Evolutionary conservation across 2,113 vertebrate genomes (phyloP).

Genomic region (Thomomys bottae): DNA sequence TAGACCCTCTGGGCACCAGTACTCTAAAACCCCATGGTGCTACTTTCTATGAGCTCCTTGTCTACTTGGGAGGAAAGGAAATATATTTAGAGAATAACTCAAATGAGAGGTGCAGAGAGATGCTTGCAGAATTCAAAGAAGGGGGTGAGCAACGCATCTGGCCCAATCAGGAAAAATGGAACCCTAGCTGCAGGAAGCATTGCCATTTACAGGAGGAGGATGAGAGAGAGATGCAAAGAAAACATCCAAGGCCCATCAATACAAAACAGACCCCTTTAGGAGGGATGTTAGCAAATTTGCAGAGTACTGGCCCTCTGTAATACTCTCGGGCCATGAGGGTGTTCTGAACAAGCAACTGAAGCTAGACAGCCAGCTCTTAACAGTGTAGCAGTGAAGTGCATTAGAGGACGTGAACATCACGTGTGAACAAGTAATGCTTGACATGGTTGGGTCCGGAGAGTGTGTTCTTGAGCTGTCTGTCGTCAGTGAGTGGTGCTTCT

Average conservation of each 20-base stretch:
- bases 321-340: not conserved
- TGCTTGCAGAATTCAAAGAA: not conserved
- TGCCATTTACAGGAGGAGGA: too few species aligned
- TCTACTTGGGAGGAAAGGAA: not conserved
- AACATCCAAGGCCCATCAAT: not conserved
- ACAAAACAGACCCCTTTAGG: not conserved
- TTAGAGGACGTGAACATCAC: not conserved
- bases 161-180: not conserved
- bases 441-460: not conserved
- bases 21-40: not conserved
- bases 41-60: slow-evolving; percentile 17
- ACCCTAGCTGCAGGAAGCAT: fast-evolving
- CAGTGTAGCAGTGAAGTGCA: too few species aligned
- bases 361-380: not conserved
- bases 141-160: not conserved
- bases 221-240: not conserved
- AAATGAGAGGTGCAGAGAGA: not conserved
- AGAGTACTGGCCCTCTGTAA: not conserved
- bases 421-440: not conserved
- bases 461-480: not conserved
- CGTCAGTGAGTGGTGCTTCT: not conserved
- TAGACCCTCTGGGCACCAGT: not conserved
- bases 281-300: not conserved
- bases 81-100: not conserved
- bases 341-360: not conserved